Base-by-base conservation (phyloP, 2,888 invertebrate species). In the Poecilus cupreus region DNA sequence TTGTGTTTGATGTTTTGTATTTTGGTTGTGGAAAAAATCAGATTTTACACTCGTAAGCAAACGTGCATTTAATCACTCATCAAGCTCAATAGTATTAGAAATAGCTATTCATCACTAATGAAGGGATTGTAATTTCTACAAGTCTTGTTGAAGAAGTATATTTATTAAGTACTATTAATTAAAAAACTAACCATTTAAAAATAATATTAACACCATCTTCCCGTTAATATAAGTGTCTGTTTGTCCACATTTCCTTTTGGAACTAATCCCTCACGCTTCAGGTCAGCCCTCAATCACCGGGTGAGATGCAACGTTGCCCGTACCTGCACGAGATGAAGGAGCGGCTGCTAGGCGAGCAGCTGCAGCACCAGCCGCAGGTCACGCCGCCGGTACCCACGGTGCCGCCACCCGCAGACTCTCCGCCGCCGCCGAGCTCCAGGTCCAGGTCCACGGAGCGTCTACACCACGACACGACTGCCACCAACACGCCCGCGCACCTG, bases 311-410 rank as follows among this genome's bases (percentile, higher is more conserved):
- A 92, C 93, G 96, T 91, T 96, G 96, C 92, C 96, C 96, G 87
- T 96, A 96, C 92, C 94, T 96, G 90, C 95, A 96, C 92, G 96
- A 96, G 93, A 96, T 96, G 96, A 96, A 96, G 92, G 96, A 96
- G 93, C 94, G 96, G 88, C 92, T 96, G 90, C 92, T 96, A 86
- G 94, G 94, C 87, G 93, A 94, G 88, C 92, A 92, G 43, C 51
- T 39, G 37, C 37, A 88, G 89, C 46, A 86, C 87, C 43, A 89
- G 88, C 88, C 88, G 60, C 86, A 88, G 89, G 10, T 60, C 18
- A 32, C 32, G 70, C 88, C 89, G 83, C 87, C 89, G 87, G 88
- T 89, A 88, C 88, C 93, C 85, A 91, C 93, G 90, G 93, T 92
- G 86, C 91, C 91, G 86, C 90, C 92, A 87, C 91, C 91, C 87